A percentile compares a stretch with the other conserved stretches of the same genome.
These are phyloP conservation scores for Belgica antarctica DNA, from an alignment of 2,888 invertebrate genomes.

Conservation along the genomic window DNA sequence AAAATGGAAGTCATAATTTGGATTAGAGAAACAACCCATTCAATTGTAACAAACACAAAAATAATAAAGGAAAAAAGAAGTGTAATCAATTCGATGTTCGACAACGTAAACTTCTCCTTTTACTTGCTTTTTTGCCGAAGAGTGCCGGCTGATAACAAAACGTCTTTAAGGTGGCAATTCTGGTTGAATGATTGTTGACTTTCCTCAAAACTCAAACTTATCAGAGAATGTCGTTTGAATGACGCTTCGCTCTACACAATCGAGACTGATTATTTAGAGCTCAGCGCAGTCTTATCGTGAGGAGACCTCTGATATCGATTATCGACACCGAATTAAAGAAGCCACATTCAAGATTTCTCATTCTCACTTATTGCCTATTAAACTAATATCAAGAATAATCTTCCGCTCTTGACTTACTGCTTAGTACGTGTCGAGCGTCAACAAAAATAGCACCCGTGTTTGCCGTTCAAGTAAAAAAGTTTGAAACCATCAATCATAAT, in stretches of 20 bases:
- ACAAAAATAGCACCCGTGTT: slow-evolving; percentile 16
- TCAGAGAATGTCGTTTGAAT: neutral
- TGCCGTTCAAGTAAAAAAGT: neutral
- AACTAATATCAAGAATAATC: slow-evolving; percentile 39
- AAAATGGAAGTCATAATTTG: slow-evolving; percentile 14
- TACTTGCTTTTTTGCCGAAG: neutral
- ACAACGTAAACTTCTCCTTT: slow-evolving; percentile 8
- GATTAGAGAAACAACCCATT: slow-evolving; percentile 22
- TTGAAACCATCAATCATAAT: slow-evolving; percentile 37
- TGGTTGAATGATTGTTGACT: slow-evolving; percentile 19
- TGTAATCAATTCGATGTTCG: slow-evolving; percentile 25
- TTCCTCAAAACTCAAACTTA: neutral
- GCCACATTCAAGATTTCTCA: slow-evolving; percentile 4
- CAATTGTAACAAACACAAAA: neutral
- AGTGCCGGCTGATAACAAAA: slow-evolving; percentile 32
- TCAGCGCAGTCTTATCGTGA: neutral
- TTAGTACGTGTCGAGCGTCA: slow-evolving; percentile 20
- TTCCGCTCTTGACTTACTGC: neutral
- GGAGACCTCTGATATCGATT: neutral
- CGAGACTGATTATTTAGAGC: slow-evolving; percentile 17
- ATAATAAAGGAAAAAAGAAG: slow-evolving; percentile 19
- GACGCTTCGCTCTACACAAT: slow-evolving; percentile 17
- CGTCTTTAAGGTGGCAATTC: slow-evolving; percentile 31
- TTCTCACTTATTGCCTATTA: slow-evolving; percentile 39
- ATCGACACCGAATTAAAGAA: neutral